Base-by-base conservation (phyloP, 1,140 invertebrate genomes). In the Tetramorium simillimum region DNA sequence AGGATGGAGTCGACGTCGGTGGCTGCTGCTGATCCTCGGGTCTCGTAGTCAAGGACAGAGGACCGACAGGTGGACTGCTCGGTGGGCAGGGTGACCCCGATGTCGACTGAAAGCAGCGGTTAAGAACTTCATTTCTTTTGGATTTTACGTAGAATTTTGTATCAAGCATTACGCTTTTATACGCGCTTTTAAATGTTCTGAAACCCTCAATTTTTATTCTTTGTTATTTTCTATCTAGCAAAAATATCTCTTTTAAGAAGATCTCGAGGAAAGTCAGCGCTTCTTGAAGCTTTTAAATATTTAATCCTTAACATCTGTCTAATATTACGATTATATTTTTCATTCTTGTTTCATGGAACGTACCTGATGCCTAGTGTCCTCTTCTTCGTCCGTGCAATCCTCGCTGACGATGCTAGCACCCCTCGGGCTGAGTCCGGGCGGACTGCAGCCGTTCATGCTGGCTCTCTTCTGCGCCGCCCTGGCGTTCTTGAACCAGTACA, bases 401-500 rank as follows among this genome's bases (percentile, higher is more conserved):
- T 95, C 95, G 63, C 95, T 95, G 56, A 95, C 93, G 49, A 95
- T 94, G 67, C 95, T 95, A 14, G 95, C 95, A 28, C 94, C 94
- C 72, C 95, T 90, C 0, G 95, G 95, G 88, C 95, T 95, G 7
- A 95, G 90, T 37, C 95, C 95, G 37, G 93, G 95, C 56, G 93
- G 95, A 92, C 94, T 95, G 78, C 94, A 95, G 1, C 94, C 95
- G 87, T 94, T 96, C 67, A 95, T 92, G 24, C 96, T 96, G 0
- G 98, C 97, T 58, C 99, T 96, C 93, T 99, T 99, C 94, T 99
- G 98, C 2, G 99, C 99, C 12, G 99, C 99, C 76, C 99, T 96
- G 0, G 99, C 99, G 94, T 99, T 99, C 95, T 99, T 99, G 94
- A 99, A 99, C 99, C 99, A 99, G 94, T 99, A 99, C 28, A 99